Percentiles rank a stretch among this genome's conserved stretches.
phyloP scores from a whole-genome alignment of 1,140 invertebrate genomes.

The Drosophila pseudoobscura region DNA sequence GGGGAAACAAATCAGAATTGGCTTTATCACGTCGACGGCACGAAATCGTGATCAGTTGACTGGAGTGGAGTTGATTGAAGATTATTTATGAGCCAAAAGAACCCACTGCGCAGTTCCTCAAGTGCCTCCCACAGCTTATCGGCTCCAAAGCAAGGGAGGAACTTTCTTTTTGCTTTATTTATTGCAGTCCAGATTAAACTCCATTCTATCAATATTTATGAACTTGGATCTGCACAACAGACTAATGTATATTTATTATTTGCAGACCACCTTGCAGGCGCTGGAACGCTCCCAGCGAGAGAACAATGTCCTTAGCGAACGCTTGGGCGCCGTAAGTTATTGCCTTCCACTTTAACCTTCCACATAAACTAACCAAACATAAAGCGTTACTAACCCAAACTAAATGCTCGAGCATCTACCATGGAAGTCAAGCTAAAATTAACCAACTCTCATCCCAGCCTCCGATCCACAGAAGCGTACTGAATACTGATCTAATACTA shows the following conservation, averaged over 20 bases:
- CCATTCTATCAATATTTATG: constrained; percentile 40
- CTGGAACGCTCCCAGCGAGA: constrained; percentile 86
- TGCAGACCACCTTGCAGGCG: constrained; percentile 85
- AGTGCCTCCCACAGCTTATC: constrained; percentile 54
- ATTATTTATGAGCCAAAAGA: constrained; percentile 62
- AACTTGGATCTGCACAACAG: constrained; percentile 5
- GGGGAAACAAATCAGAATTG: constrained; percentile 23
- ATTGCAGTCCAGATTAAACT: constrained; percentile 25
- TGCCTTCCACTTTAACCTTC: not conserved
- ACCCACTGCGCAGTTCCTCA: constrained; percentile 69
- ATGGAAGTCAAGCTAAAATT: not conserved
- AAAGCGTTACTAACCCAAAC: constrained; percentile 3
- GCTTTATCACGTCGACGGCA: constrained; percentile 57
- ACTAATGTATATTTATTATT: constrained; percentile 16
- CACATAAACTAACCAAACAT: constrained; percentile 35
- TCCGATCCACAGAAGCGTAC: not conserved
- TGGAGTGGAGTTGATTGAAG: constrained; percentile 15
- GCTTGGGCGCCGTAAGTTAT: constrained; percentile 84
- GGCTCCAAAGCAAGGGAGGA: constrained; percentile 14
- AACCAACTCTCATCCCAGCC: not conserved
- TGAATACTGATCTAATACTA: not conserved
- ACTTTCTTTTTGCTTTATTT: constrained; percentile 61
- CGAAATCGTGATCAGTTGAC: constrained; percentile 56
- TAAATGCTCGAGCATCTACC: constrained; percentile 10
- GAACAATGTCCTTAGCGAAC: constrained; percentile 86